Conservation (phyloP, 2,888 invertebrate species). For the Allygus modestus region DNA sequence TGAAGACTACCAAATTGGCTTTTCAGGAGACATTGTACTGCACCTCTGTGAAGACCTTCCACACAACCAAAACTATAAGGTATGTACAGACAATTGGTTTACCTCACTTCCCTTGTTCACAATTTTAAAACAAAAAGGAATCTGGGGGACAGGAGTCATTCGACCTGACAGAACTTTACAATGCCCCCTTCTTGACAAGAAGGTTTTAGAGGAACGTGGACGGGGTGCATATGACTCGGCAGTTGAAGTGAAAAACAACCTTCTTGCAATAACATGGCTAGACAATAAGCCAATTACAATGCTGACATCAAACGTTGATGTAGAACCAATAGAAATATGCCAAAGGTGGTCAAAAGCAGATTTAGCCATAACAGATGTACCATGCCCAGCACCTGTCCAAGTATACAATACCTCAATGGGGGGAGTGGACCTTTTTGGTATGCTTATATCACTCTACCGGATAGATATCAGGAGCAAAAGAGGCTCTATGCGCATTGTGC, state of each 20-base stretch:
- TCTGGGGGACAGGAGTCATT: conserved; percentile 67
- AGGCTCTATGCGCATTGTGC: conserved; percentile 70
- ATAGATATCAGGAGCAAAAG: conserved; percentile 70
- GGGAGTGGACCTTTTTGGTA: conserved; percentile 71
- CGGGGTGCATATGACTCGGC: conserved; percentile 68
- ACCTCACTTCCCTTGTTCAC: conserved; percentile 62
- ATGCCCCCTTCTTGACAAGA: conserved; percentile 65
- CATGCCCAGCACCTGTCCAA: conserved; percentile 66
- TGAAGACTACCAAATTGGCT: conserved; percentile 22
- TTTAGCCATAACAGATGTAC: conserved; percentile 66
- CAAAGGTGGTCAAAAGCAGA: conserved; percentile 68
- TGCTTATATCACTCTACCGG: conserved; percentile 71
- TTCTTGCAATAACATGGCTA: conserved; percentile 69
- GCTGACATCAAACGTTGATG: conserved; percentile 69
- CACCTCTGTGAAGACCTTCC: conserved; percentile 18
- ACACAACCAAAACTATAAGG: conserved; percentile 64
- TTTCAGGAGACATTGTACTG: conserved; percentile 49
- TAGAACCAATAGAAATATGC: conserved; percentile 68
- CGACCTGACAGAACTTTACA: conserved; percentile 60
- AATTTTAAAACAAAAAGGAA: conserved; percentile 67
- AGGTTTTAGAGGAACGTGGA: conserved; percentile 68
- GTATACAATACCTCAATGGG: conserved; percentile 71
- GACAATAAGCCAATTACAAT: conserved; percentile 70
- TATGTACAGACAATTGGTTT: conserved; percentile 66
- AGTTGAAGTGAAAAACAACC: conserved; percentile 57